Base-by-base conservation (phyloP, 1,140 invertebrate species). In the Bradynema listronoti region DNA sequence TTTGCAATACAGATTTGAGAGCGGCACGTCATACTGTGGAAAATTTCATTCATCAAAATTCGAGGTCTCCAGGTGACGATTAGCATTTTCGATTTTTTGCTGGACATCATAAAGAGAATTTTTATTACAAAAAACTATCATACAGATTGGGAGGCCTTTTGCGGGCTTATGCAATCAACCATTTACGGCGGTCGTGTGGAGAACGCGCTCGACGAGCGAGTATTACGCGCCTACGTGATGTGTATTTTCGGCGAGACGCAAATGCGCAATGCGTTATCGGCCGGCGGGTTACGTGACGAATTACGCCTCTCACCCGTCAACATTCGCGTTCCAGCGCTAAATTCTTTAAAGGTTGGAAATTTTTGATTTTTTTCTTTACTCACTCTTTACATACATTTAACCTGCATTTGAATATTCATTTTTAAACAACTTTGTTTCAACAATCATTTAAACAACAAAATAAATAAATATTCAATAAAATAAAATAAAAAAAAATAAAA, bases 121-220 rank as follows among this genome's bases (percentile, higher is more conserved):
- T 34, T 47, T 4, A 6, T 58, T 52, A 19, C n/a, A 54, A 58
- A 14, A 22, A 29, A n/a, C 16, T 67, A 14, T 30, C 33, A 39
- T 33, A 29, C 84, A 2, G 81, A 87, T 63, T 93, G 89, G 89
- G 81, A 85, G 47, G 85, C 85, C 61, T 80, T 92, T 36, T 85
- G 86, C 67, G 89, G 89, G 5, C 78, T 94, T 3, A 84, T 86
- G 72, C 85, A 88, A 68, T 84, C 86, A 53, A 86, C 88, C 0
- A 86, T 92, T 56, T 94, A 91, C 73, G 90, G 90, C 1, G 90
- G 90, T 1, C 80, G 89, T 41, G 83, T 94, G 5, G 89, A 91
- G 74, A 89, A 90, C 68, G 75, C 81, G 5, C 86, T 87, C 74
- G 91, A 94, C 80, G 77, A 84, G 51, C 79, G 83, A 43, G 85